phyloP scores from a whole-genome alignment of 2,888 invertebrate genomes.

The Uropetala carovei region DNA sequence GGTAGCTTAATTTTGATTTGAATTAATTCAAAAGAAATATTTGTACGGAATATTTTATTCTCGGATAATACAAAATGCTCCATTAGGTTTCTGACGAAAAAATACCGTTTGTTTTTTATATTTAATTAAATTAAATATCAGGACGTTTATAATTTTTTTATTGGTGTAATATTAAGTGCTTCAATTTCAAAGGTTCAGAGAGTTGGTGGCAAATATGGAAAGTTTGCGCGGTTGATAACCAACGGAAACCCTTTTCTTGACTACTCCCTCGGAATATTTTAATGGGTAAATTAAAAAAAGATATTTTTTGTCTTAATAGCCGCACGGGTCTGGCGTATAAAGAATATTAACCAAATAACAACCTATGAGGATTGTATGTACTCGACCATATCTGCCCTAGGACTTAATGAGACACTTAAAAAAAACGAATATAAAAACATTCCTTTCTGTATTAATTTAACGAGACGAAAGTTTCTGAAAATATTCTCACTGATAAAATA shows the following conservation, averaged over 20 bases:
- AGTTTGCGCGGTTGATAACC: not conserved
- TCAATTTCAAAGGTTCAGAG: not conserved
- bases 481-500: not conserved
- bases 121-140: no score
- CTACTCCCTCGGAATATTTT: constrained; percentile 49
- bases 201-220: not conserved
- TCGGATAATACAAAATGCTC: no score
- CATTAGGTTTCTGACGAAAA: no score
- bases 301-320: not conserved
- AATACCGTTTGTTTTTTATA: no score
- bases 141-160: no score
- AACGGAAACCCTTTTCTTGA: constrained; percentile 16
- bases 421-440: not conserved
- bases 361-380: not conserved
- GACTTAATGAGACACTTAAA: not conserved
- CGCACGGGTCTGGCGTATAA: not conserved
- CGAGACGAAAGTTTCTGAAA: not conserved
- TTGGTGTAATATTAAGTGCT: no score
- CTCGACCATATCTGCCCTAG: not conserved
- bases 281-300: constrained; percentile 26
- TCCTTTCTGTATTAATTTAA: not conserved
- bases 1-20: no score
- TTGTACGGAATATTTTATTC: no score
- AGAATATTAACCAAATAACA: not conserved
- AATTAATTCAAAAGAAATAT: no score